phyloP scores from a whole-genome alignment of 2,888 invertebrate genomes.

The Syrphus vitripennis region DNA sequence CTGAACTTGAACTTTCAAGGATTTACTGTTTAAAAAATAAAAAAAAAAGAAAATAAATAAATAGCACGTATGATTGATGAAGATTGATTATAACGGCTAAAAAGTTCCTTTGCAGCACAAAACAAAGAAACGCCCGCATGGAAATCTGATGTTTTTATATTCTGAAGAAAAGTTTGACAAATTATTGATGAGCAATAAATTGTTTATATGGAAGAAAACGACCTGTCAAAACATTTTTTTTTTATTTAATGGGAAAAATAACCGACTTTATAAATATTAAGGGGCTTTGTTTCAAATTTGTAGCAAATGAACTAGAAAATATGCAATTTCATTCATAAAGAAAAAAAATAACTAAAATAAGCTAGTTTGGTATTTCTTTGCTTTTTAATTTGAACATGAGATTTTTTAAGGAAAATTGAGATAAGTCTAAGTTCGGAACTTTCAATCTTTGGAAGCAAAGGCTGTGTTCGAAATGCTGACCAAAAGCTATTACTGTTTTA shows the following conservation, averaged over 20 bases:
- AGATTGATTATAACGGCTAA: constrained; percentile 40
- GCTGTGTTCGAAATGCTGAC: too few species aligned
- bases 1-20: not conserved
- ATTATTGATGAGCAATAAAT: constrained; percentile 26
- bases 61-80: constrained; percentile 40
- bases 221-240: constrained; percentile 11
- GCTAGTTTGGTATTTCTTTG: not conserved
- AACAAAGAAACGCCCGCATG: not conserved
- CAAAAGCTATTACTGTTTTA: too few species aligned
- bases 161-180: not conserved
- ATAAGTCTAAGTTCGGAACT: too few species aligned
- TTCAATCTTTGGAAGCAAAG: too few species aligned
- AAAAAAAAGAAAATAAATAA: not conserved
- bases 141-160: not conserved
- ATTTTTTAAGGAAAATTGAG: not conserved
- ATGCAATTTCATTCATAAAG: not conserved
- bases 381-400: not conserved
- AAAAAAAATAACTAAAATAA: not conserved
- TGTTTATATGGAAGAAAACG: not conserved
- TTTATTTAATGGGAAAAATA: not conserved
- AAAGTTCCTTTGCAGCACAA: not conserved
- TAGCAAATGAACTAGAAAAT: not conserved
- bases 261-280: not conserved
- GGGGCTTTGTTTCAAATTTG: not conserved
- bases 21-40: constrained; percentile 1